Conservation (phyloP, 2,888 invertebrate species). For the Alentia gelatinosa region DNA sequence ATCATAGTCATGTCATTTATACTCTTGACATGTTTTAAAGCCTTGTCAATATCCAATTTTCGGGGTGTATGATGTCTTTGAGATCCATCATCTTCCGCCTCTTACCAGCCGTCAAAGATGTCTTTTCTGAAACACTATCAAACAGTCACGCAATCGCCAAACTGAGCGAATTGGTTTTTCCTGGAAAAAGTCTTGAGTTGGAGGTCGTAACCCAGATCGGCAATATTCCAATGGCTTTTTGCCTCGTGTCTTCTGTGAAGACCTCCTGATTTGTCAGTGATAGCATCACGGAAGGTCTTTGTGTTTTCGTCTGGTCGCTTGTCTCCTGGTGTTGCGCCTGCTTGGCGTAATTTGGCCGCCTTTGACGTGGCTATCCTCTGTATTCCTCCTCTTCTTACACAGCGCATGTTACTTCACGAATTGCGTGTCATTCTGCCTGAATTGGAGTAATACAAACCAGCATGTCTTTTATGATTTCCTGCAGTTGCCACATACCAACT, state of each 20-base stretch:
- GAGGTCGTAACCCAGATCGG: not conserved
- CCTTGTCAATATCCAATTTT: too few relatives aligned
- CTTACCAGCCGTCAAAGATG: not conserved
- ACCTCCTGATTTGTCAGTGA: not conserved
- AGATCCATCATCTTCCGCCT: too few relatives aligned
- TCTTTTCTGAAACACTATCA: not conserved
- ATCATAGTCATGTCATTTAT: too few relatives aligned
- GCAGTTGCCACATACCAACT: not conserved
- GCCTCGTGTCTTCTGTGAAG: not conserved
- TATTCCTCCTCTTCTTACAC: not conserved
- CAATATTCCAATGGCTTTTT: not conserved
- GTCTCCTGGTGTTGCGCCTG: not conserved
- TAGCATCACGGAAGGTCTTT: not conserved
- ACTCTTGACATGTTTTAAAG: too few relatives aligned
- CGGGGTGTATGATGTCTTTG: too few relatives aligned
- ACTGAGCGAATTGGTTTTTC: not conserved
- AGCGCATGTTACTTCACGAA: not conserved
- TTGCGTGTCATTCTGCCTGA: slow-evolving; percentile 4
- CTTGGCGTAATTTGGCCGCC: not conserved
- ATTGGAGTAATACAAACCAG: not conserved
- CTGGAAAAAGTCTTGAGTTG: not conserved
- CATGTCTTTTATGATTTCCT: not conserved
- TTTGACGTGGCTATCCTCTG: not conserved
- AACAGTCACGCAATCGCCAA: not conserved
- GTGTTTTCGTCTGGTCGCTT: not conserved